Conservation (phyloP, 1,140 invertebrate genomes). For the Drosophila baimaii region DNA sequence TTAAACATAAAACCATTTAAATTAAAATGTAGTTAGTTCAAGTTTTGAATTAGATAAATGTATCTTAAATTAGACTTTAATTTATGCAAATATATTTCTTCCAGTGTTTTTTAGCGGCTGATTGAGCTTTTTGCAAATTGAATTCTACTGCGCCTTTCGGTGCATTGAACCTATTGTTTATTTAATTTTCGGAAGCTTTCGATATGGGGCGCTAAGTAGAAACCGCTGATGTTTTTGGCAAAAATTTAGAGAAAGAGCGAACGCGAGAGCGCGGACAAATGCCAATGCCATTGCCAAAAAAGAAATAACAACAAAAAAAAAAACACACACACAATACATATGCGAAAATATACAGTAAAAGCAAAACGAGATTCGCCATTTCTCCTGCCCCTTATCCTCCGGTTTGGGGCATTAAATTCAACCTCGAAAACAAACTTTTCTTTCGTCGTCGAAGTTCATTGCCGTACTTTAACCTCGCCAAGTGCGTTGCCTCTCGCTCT, state of each 20-base stretch:
- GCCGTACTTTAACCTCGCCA: constrained; percentile 71
- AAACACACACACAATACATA: neutral
- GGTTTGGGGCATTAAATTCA: constrained; percentile 40
- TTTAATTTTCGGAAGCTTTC: constrained; percentile 62
- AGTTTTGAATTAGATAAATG: too few relatives aligned
- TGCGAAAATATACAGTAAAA: constrained; percentile 10
- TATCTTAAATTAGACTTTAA: too few relatives aligned
- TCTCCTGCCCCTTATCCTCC: constrained; percentile 19
- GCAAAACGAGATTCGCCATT: constrained; percentile 19
- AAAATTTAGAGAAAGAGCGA: constrained; percentile 14
- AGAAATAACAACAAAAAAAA: too few relatives aligned
- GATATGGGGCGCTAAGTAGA: constrained; percentile 59
- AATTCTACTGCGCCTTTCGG: constrained; percentile 76
- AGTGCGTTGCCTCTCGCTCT: constrained; percentile 62
- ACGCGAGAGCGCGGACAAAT: neutral
- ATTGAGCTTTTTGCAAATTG: constrained; percentile 55
- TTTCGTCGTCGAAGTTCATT: constrained; percentile 73
- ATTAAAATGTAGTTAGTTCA: too few relatives aligned
- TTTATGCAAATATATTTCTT: too few relatives aligned
- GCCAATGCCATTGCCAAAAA: constrained; percentile 62
- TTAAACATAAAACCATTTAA: too few relatives aligned
- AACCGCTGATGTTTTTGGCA: constrained; percentile 68
- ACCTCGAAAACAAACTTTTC: constrained; percentile 78
- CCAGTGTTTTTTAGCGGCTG: constrained; percentile 1
- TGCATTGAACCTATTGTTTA: constrained; percentile 81